Evolutionary conservation across 2,888 invertebrate species (phyloP).

Genomic region (Deroplatys truncata): DNA sequence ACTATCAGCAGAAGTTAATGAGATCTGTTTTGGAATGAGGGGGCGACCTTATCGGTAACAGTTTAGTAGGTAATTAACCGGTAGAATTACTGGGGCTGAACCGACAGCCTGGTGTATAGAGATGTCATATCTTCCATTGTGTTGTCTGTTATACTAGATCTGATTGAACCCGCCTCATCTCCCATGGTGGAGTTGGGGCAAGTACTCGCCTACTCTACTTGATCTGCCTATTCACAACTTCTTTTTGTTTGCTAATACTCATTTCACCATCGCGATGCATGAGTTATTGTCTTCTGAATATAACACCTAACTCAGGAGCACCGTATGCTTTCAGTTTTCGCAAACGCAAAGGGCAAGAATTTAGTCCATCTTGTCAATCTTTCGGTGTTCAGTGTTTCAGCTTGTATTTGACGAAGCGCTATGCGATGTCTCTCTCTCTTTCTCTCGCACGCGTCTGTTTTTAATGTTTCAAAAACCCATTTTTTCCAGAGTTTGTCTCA

Average conservation of each 20-base stretch:
- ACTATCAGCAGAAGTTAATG: background rate
- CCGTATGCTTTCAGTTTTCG: too few species aligned
- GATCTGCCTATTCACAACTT: background rate
- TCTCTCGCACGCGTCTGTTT: too few species aligned
- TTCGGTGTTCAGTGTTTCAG: too few species aligned
- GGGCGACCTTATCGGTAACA: background rate
- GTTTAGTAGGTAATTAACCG: background rate
- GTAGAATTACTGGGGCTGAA: background rate
- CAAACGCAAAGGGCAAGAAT: too few species aligned
- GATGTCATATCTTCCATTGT: constrained; percentile 1
- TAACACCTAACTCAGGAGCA: background rate
- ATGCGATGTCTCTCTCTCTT: too few species aligned
- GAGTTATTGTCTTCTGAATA: background rate
- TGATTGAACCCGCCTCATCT: background rate
- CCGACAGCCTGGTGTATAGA: background rate
- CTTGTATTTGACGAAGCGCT: too few species aligned
- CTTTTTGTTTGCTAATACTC: background rate
- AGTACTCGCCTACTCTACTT: background rate
- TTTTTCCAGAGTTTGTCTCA: too few species aligned
- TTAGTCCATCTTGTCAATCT: too few species aligned
- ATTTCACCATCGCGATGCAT: background rate
- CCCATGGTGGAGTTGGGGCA: background rate
- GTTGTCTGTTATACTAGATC: background rate
- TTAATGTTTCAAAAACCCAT: too few species aligned
- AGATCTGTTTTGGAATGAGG: background rate